Percentiles rank a stretch among this genome's conserved stretches.
phyloP scores from a whole-genome alignment of 2,113 vertebrate species.

The Entelurus aequoreus region DNA sequence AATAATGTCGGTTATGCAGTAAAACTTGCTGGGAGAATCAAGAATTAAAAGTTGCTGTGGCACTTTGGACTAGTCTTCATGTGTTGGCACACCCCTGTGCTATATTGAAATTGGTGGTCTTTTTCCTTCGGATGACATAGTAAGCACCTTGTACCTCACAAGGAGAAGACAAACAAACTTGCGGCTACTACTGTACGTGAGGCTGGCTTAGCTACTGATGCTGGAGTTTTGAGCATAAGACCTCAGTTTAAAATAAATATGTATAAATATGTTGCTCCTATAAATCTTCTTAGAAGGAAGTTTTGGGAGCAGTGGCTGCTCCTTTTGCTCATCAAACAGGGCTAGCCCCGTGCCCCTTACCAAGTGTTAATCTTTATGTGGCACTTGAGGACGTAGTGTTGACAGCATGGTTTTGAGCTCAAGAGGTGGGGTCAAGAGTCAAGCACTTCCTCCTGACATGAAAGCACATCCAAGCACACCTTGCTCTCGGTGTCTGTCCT shows the following conservation, averaged over 20 bases:
- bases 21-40: conserved; percentile 25
- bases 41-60: conserved; percentile 14
- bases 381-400: conserved; percentile 66
- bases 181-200: conserved; percentile 11
- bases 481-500: conserved; percentile 67
- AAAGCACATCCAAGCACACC: conserved; percentile 73
- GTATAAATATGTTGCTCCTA: conserved; percentile 37
- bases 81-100: conserved; percentile 23
- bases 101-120: conserved; percentile 13
- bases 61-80: conserved; percentile 24
- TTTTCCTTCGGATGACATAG: conserved; percentile 39
- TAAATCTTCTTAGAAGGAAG: conserved; percentile 26
- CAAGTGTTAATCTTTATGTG: conserved; percentile 72
- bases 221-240: conserved; percentile 8
- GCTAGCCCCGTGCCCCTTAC: conserved; percentile 36
- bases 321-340: conserved; percentile 32
- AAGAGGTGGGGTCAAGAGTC: conserved; percentile 60
- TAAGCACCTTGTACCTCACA: conserved; percentile 20
- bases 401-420: conserved; percentile 71
- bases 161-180: conserved; percentile 18
- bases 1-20: not conserved
- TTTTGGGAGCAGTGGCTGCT: conserved; percentile 46
- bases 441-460: conserved; percentile 73
- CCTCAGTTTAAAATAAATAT: conserved; percentile 9
- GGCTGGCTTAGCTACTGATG: conserved; percentile 1